phyloP scores from a whole-genome alignment of 2,888 invertebrate genomes.

The Iphiclides podalirius region DNA sequence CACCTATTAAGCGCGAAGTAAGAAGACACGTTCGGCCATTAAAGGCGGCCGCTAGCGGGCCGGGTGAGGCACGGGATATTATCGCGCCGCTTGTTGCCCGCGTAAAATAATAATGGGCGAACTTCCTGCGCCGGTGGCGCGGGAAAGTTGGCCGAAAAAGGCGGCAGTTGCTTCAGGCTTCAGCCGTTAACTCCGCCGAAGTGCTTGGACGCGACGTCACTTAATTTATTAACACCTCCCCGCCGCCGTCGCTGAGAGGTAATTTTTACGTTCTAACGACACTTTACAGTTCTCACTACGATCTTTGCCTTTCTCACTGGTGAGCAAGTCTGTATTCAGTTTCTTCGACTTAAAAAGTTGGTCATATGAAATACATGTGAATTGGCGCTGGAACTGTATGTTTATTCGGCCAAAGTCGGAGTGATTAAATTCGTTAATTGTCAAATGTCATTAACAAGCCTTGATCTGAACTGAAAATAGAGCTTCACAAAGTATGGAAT shows the following conservation, averaged over 20 bases:
- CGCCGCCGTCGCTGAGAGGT: conserved; percentile 45
- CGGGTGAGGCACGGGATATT: conserved; percentile 72
- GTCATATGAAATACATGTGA: no score
- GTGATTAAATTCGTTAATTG: no score
- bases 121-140: conserved; percentile 80
- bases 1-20: conserved; percentile 75
- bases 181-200: conserved; percentile 67
- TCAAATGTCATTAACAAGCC: no score
- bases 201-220: conserved; percentile 73
- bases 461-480: no score
- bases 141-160: conserved; percentile 76
- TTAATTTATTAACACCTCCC: conserved; percentile 79
- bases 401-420: no score
- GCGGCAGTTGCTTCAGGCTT: conserved; percentile 73
- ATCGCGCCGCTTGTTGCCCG: conserved; percentile 81
- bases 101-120: conserved; percentile 81
- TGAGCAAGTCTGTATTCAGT: no score
- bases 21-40: conserved; percentile 76
- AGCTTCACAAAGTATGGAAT: no score
- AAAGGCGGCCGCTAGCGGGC: conserved; percentile 61
- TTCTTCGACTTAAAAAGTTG: no score
- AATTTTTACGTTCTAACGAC: conserved; percentile 59
- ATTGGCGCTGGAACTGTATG: no score
- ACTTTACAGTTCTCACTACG: conserved; percentile 52
- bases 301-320: conserved; percentile 46